Evolutionary conservation across 2,888 invertebrate species (phyloP).

Genomic region (Bombylius major): DNA sequence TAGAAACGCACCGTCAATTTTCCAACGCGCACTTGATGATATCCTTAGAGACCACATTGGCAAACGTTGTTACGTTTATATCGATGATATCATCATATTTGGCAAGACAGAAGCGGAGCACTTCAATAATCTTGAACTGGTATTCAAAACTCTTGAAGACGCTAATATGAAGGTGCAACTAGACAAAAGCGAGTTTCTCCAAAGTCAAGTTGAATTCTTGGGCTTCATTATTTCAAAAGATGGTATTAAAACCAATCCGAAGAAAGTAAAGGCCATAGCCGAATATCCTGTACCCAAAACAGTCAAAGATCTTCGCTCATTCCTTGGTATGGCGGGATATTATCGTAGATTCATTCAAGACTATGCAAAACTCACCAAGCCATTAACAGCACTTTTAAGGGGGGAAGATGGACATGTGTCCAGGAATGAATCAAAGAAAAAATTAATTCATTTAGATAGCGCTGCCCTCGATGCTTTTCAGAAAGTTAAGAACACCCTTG

Average conservation of each 20-base stretch:
- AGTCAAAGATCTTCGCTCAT: conserved; percentile 4
- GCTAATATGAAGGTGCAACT: background rate
- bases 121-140: background rate
- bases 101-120: background rate
- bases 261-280: conserved; percentile 8
- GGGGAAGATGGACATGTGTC: conserved; percentile 3
- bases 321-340: conserved; percentile 8
- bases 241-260: conserved; percentile 5
- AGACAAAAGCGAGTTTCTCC: conserved; percentile 2
- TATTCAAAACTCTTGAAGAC: conserved; percentile 8
- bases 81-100: too few species aligned
- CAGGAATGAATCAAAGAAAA: conserved; percentile 2
- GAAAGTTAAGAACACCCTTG: conserved; percentile 7
- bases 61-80: too few species aligned
- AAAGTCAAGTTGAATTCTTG: conserved; percentile 4
- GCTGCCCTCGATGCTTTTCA: conserved; percentile 5
- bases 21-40: too few species aligned
- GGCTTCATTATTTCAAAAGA: conserved; percentile 4
- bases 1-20: too few species aligned
- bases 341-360: conserved; percentile 8
- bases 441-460: conserved; percentile 2
- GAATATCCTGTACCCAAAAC: conserved; percentile 3
- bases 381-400: conserved; percentile 2
- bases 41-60: too few species aligned
- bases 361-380: conserved; percentile 4